These are phyloP conservation scores for Synanthedon andrenaeformis DNA, from an alignment of 2,888 invertebrate genomes.

Conservation along the genomic window DNA sequence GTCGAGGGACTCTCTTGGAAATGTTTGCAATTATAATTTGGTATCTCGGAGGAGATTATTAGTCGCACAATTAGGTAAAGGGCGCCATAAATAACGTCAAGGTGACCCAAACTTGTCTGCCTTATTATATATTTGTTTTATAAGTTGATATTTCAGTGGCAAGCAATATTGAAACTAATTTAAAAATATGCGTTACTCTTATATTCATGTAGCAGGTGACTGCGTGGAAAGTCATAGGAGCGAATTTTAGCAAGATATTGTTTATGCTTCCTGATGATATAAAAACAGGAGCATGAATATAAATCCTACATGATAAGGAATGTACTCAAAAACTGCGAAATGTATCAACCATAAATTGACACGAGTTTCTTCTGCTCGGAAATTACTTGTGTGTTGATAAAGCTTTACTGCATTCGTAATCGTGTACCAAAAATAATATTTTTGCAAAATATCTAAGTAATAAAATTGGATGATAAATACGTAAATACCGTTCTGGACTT, in stretches of 20 bases:
- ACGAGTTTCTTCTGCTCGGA: constrained; percentile 18
- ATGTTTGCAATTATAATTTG: constrained; percentile 4
- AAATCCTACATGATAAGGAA: constrained; percentile 13
- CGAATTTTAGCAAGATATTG: no score
- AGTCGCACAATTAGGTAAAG: background rate
- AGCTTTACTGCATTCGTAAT: constrained; percentile 24
- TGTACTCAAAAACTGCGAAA: constrained; percentile 19
- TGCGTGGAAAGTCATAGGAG: no score
- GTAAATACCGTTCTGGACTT: no score
- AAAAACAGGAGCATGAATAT: background rate
- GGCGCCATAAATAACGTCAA: background rate
- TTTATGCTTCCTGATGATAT: background rate
- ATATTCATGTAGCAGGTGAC: no score
- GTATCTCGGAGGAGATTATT: background rate
- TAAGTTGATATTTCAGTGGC: no score
- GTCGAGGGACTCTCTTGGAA: constrained; percentile 6
- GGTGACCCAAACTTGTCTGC: background rate
- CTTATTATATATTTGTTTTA: no score
- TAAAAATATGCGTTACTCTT: no score
- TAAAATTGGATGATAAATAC: no score
- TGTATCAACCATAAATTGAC: constrained; percentile 37
- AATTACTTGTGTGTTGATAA: constrained; percentile 39
- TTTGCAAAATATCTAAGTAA: background rate
- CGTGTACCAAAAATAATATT: background rate
- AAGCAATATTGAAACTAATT: no score